A percentile compares a stretch with the other conserved stretches of the same genome.
Evolutionary conservation across 2,888 invertebrate genomes (phyloP).

Genomic region (Pyrocoelia pectoralis): DNA sequence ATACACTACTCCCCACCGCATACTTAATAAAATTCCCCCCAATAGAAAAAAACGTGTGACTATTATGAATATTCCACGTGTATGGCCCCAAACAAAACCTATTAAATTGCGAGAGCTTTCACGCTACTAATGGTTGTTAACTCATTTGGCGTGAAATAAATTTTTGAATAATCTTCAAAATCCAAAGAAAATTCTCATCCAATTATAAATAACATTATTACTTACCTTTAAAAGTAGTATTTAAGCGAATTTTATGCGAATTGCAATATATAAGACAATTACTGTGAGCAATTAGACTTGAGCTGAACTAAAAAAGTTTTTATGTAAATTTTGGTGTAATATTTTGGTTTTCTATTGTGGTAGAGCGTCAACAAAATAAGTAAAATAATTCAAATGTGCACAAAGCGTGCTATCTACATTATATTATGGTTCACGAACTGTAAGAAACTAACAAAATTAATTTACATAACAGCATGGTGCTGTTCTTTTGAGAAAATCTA

Average conservation of each 20-base stretch:
- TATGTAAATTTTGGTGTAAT: conserved; percentile 26
- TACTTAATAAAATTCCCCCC: too few species aligned
- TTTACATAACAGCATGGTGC: conserved; percentile 28
- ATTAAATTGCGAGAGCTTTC: too few species aligned
- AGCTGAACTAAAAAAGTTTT: neutral
- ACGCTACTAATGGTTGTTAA: too few species aligned
- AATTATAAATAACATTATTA: neutral
- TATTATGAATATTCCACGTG: too few species aligned
- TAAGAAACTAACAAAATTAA: conserved; percentile 22
- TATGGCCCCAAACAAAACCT: too few species aligned
- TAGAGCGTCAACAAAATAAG: conserved; percentile 30
- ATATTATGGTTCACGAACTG: conserved; percentile 21
- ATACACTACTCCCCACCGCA: too few species aligned
- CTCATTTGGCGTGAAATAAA: too few species aligned
- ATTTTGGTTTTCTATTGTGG: conserved; percentile 25
- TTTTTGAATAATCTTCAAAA: too few species aligned
- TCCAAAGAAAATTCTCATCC: too few species aligned
- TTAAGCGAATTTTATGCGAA: neutral
- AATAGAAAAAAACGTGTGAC: too few species aligned
- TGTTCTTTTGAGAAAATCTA: conserved; percentile 5
- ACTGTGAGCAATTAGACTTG: neutral
- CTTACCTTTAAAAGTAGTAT: neutral
- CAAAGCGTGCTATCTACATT: conserved; percentile 17
- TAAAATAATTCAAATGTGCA: conserved; percentile 26
- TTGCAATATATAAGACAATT: neutral